Evolutionary conservation across 1,140 invertebrate genomes (phyloP).

Genomic region (Neocloeon triangulifer): DNA sequence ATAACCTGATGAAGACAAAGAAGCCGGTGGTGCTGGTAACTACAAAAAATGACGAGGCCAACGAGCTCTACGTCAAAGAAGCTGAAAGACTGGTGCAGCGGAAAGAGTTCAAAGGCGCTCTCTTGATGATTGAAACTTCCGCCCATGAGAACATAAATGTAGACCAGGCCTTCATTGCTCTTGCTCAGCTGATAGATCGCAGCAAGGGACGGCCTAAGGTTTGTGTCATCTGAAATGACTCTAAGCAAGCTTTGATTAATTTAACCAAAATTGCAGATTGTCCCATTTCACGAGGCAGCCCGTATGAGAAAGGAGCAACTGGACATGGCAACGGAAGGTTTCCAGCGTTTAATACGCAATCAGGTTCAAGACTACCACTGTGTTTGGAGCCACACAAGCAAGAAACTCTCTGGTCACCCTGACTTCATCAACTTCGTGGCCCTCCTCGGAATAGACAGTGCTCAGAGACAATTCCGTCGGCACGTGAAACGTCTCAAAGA

Average conservation of each 20-base stretch:
- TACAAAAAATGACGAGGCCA: conserved; percentile 89
- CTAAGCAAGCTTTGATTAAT: no score
- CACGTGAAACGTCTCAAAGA: conserved; percentile 71
- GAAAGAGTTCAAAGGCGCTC: conserved; percentile 76
- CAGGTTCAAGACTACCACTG: conserved; percentile 63
- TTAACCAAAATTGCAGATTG: conserved; percentile 26
- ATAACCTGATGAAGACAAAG: conserved; percentile 73
- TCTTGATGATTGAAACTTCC: conserved; percentile 83
- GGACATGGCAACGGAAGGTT: conserved; percentile 70
- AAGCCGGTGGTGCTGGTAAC: conserved; percentile 89
- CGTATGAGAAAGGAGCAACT: conserved; percentile 66
- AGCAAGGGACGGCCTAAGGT: conserved; percentile 36
- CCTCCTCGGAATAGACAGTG: conserved; percentile 68
- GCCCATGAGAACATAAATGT: conserved; percentile 94
- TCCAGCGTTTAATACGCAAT: conserved; percentile 58
- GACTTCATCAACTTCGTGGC: conserved; percentile 84
- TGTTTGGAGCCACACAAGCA: conserved; percentile 64
- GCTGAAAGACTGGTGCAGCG: conserved; percentile 68
- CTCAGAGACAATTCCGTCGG: conserved; percentile 52
- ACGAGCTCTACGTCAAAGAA: conserved; percentile 69
- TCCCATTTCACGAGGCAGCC: conserved; percentile 71
- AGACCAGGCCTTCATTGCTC: conserved; percentile 74
- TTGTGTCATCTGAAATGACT: no score
- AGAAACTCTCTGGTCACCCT: conserved; percentile 64
- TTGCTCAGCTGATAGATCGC: conserved; percentile 80